Percentiles rank a stretch among this genome's conserved stretches.
Conservation (phyloP, 2,113 vertebrate species). For the Solenodon paradoxus region DNA sequence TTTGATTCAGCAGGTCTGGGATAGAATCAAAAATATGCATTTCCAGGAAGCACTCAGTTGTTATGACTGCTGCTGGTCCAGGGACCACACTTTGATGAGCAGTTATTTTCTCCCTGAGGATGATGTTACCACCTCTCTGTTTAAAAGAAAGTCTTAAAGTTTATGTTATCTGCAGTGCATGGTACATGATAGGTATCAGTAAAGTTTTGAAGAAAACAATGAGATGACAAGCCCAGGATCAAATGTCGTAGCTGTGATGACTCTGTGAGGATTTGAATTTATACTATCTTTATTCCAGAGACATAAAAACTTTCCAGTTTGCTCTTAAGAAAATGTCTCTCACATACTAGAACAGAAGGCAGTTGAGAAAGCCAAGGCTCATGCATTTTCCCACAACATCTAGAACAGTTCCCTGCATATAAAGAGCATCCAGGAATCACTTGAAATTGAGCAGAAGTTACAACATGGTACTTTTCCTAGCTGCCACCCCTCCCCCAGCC, state of each 20-base stretch:
- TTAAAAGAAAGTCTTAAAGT: neutral
- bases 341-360: neutral
- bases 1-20: neutral
- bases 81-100: neutral
- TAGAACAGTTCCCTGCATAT: neutral
- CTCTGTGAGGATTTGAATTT: neutral
- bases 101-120: neutral
- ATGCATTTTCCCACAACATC: neutral
- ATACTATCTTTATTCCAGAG: neutral
- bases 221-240: neutral
- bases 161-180: neutral
- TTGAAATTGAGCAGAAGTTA: constrained; percentile 21
- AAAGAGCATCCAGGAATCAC: neutral
- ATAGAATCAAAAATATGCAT: neutral
- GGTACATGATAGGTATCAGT: neutral
- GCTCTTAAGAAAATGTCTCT: neutral
- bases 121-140: neutral
- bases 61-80: neutral
- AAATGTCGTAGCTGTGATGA: neutral
- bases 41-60: neutral
- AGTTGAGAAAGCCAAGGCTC: neutral
- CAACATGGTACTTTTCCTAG: neutral
- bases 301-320: neutral
- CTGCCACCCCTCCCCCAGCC: neutral
- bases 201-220: neutral